A percentile compares a stretch with the other conserved stretches of the same genome.
Conservation (phyloP, 2,888 invertebrate genomes). For the Hypomecis punctinalis region DNA sequence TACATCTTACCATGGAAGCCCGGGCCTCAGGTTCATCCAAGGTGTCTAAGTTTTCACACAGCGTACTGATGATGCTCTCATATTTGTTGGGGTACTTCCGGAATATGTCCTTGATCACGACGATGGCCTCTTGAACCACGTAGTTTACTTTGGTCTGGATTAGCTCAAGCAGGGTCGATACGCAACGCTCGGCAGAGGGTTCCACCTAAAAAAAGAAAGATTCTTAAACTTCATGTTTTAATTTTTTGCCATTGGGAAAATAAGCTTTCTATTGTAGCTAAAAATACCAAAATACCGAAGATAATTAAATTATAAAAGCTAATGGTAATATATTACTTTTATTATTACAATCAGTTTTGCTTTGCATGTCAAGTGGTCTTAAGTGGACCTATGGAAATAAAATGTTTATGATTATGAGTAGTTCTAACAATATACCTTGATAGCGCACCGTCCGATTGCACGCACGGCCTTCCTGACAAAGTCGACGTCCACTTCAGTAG, state of each 20-base stretch:
- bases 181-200: slow-evolving; percentile 99
- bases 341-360: too few relatives aligned
- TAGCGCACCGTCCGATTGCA: slow-evolving; percentile 99
- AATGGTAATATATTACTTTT: too few relatives aligned
- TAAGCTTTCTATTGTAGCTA: too few relatives aligned
- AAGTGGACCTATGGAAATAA: too few relatives aligned
- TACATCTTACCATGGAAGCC: slow-evolving; percentile 93
- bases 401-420: too few relatives aligned
- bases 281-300: too few relatives aligned
- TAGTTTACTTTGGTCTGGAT: slow-evolving; percentile 99
- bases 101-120: slow-evolving; percentile 99
- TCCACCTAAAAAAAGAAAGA: slow-evolving; percentile 85
- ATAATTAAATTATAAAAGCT: too few relatives aligned
- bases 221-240: not conserved
- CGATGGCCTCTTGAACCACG: slow-evolving; percentile 99
- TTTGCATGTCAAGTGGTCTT: too few relatives aligned
- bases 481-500: slow-evolving; percentile 99
- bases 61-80: slow-evolving; percentile 99
- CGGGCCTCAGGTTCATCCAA: slow-evolving; percentile 99
- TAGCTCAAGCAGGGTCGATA: slow-evolving; percentile 97
- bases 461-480: slow-evolving; percentile 99
- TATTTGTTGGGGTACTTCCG: slow-evolving; percentile 99
- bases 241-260: too few relatives aligned
- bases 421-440: slow-evolving; percentile 87
- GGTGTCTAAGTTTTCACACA: slow-evolving; percentile 99